phyloP scores from a whole-genome alignment of 2,888 invertebrate genomes.

The Cantharis rufa region DNA sequence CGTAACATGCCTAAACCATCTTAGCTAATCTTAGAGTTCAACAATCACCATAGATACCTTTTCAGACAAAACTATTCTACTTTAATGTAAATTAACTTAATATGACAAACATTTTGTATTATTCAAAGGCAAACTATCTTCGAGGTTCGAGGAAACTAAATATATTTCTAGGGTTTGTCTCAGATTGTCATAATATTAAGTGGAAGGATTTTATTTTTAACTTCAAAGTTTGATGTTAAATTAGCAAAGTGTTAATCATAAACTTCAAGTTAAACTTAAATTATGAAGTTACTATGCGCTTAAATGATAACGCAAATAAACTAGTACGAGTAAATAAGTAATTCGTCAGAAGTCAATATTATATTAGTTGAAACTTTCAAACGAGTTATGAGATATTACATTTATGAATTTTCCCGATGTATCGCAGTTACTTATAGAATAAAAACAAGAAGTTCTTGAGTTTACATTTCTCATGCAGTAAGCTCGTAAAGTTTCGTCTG shows the following conservation, averaged over 20 bases:
- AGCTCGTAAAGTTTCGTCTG: too few species aligned
- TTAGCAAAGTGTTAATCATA: neutral
- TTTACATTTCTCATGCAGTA: too few species aligned
- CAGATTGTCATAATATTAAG: neutral
- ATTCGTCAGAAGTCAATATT: neutral
- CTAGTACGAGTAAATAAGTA: neutral
- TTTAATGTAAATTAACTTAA: neutral
- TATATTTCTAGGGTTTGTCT: neutral
- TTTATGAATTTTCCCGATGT: neutral
- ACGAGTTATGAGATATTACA: neutral
- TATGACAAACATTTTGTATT: neutral
- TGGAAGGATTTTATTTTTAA: neutral
- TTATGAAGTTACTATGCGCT: neutral
- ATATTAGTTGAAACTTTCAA: too few species aligned
- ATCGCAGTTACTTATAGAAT: neutral
- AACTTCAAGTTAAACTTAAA: neutral
- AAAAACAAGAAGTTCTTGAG: too few species aligned
- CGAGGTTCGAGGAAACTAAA: neutral
- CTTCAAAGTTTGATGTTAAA: neutral
- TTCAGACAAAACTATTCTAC: too few species aligned
- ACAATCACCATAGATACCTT: neutral
- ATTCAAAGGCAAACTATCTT: neutral
- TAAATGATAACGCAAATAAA: neutral
- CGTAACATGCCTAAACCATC: neutral
- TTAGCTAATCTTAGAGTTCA: neutral